phyloP scores from a whole-genome alignment of 2,113 vertebrate genomes.

The Poicephalus meyeri region DNA sequence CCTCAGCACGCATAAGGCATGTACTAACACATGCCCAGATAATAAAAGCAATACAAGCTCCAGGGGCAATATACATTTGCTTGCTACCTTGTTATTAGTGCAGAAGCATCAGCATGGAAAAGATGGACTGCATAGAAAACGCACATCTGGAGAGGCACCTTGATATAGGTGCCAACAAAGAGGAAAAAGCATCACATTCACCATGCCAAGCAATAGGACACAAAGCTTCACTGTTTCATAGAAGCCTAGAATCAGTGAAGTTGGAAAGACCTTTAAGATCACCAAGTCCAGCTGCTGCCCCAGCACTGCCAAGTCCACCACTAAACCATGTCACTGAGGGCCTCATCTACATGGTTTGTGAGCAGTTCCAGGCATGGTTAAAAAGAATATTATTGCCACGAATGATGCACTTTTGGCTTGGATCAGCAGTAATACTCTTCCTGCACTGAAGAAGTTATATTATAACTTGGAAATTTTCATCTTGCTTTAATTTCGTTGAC shows the following conservation, averaged over 20 bases:
- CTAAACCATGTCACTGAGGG: background rate
- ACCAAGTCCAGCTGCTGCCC: background rate
- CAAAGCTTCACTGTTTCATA: background rate
- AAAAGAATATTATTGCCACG: background rate
- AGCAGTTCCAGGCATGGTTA: background rate
- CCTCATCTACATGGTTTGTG: background rate
- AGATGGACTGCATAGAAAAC: background rate
- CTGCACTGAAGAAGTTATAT: background rate
- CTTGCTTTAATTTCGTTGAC: background rate
- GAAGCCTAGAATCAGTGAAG: background rate
- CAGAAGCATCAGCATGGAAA: background rate
- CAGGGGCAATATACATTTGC: background rate
- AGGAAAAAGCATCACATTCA: background rate
- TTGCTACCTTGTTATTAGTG: background rate
- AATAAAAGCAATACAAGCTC: background rate
- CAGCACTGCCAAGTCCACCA: background rate
- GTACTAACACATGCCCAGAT: background rate
- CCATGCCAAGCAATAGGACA: rapidly evolving
- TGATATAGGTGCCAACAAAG: background rate
- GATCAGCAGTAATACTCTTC: background rate
- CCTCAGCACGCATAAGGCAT: background rate
- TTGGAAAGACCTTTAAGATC: background rate
- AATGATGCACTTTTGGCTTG: background rate
- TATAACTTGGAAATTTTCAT: background rate
- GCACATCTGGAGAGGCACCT: background rate